Evolutionary conservation across 2,888 invertebrate species (phyloP).

Genomic region (Mesodorylaimus sp.): DNA sequence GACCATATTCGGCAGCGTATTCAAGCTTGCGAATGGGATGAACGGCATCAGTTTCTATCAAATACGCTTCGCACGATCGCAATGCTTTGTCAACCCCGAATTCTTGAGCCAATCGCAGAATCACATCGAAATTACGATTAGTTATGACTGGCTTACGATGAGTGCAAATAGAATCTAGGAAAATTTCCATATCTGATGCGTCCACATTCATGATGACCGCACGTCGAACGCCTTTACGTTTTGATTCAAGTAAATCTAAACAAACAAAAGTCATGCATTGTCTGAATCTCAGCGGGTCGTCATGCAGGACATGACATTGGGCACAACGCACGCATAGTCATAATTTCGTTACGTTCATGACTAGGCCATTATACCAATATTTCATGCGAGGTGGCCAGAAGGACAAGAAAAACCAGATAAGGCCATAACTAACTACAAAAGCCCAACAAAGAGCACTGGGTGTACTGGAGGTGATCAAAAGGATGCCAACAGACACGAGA

Average conservation of each 20-base stretch:
- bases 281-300: no score
- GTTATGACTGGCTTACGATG: conserved; percentile 18
- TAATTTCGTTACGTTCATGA: no score
- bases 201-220: conserved; percentile 15
- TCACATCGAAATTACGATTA: conserved; percentile 15
- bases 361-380: no score
- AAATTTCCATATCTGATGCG: conserved; percentile 15
- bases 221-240: conserved; percentile 14
- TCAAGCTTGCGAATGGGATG: conserved; percentile 19
- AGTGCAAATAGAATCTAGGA: conserved; percentile 17
- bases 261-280: no score
- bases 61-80: conserved; percentile 17
- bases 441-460: no score
- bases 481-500: no score
- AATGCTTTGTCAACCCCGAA: conserved; percentile 15
- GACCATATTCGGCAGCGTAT: conserved; percentile 11
- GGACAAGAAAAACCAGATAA: no score
- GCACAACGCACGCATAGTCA: no score
- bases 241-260: conserved; percentile 13
- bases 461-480: no score
- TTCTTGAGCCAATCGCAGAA: conserved; percentile 15
- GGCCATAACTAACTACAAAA: no score
- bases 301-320: no score
- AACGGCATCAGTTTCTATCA: conserved; percentile 15
- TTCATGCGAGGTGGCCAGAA: no score